Conservation (phyloP, 2,888 invertebrate species). For the Eulithis prunata region DNA sequence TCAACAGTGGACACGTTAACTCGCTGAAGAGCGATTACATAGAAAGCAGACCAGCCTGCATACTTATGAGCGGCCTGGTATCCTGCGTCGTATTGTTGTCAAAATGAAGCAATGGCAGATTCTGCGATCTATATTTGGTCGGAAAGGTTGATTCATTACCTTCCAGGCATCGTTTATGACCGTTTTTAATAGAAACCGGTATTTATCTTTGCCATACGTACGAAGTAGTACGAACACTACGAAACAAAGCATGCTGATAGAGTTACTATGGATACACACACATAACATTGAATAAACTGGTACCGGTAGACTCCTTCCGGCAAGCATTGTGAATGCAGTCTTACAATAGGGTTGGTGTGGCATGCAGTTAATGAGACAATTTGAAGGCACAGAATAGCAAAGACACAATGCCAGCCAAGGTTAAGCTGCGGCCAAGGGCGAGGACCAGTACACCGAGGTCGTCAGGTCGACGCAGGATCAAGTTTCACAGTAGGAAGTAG, state of each 20-base stretch:
- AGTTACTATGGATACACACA: neutral
- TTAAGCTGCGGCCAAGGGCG: conserved; percentile 19
- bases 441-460: conserved; percentile 10
- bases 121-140: no score
- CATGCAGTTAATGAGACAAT: conserved; percentile 39
- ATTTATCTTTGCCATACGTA: no score
- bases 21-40: conserved; percentile 12
- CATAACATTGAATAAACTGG: neutral
- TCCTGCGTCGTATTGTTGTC: neutral
- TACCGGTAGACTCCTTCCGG: neutral
- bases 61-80: neutral
- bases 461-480: conserved; percentile 13
- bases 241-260: no score
- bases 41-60: conserved; percentile 4
- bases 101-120: no score
- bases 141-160: no score
- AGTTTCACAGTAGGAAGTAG: conserved; percentile 14
- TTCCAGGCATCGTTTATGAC: no score
- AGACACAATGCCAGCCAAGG: conserved; percentile 10
- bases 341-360: conserved; percentile 27
- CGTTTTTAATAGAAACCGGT: no score
- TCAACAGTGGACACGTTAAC: conserved; percentile 37
- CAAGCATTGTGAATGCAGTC: conserved; percentile 1
- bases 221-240: no score
- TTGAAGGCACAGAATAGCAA: conserved; percentile 23